Percentiles rank a stretch among this genome's conserved stretches.
These are phyloP conservation scores for Lepidotrigona ventralis DNA, from an alignment of 1,140 invertebrate species.

Conservation along the genomic window DNA sequence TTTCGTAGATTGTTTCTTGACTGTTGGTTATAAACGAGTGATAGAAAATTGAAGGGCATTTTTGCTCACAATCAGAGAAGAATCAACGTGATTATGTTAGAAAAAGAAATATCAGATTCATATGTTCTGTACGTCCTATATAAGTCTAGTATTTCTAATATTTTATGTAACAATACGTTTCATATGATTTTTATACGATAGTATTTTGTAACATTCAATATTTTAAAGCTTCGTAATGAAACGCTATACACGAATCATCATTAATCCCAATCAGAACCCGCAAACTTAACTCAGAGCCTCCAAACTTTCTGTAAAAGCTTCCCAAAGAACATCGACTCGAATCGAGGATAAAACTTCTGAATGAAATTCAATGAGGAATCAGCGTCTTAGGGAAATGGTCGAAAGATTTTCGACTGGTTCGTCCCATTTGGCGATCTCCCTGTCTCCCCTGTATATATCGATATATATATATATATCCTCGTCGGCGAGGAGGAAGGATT, in stretches of 20 bases:
- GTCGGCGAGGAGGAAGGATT: conserved; percentile 9
- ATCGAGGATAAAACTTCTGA: too few relatives aligned
- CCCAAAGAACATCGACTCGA: too few relatives aligned
- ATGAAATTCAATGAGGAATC: background rate
- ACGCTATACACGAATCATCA: too few relatives aligned
- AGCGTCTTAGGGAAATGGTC: background rate
- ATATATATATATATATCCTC: conserved; percentile 22
- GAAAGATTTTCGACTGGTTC: conserved; percentile 1
- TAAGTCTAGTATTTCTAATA: too few relatives aligned
- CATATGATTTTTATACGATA: too few relatives aligned
- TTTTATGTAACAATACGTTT: too few relatives aligned
- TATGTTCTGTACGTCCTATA: too few relatives aligned
- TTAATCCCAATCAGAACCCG: too few relatives aligned
- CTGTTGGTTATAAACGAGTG: background rate
- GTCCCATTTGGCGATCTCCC: conserved; percentile 17
- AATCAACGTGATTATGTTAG: background rate
- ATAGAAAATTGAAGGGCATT: background rate
- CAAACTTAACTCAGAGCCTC: too few relatives aligned
- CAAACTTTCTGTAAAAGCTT: too few relatives aligned
- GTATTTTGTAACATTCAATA: too few relatives aligned
- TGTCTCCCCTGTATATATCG: background rate
- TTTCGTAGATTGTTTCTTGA: background rate
- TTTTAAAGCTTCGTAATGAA: too few relatives aligned
- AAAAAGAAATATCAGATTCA: background rate
- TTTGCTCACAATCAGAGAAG: background rate